Conservation (phyloP, 2,797 vertebrate genomes). For the Melanotaenia maccullochi region DNA sequence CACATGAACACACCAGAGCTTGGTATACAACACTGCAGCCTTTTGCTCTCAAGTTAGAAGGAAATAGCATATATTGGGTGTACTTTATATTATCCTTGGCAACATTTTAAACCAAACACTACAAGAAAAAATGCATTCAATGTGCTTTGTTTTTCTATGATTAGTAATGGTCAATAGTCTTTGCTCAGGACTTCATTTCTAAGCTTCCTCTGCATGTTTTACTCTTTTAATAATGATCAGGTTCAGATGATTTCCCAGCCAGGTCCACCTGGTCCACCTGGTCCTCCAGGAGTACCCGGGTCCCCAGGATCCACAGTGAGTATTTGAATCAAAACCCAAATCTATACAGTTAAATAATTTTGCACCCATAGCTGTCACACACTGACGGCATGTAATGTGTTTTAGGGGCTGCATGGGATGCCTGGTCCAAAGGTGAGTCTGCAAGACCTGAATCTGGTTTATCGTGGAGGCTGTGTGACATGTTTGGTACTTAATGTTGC, state of each 20-base stretch:
- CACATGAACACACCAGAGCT: neutral
- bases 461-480: neutral
- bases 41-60: neutral
- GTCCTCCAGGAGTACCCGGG: constrained; percentile 87
- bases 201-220: neutral
- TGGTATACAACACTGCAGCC: neutral
- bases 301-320: constrained; percentile 80
- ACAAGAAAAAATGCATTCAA: neutral
- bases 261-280: constrained; percentile 88
- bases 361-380: neutral
- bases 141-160: neutral
- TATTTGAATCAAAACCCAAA: neutral
- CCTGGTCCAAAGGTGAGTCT: constrained; percentile 82
- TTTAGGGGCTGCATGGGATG: constrained; percentile 82
- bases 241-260: constrained; percentile 91
- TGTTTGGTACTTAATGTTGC: constrained; percentile 28
- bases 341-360: neutral
- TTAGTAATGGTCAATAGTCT: neutral
- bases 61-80: neutral
- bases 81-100: neutral
- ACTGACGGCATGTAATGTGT: constrained; percentile 46
- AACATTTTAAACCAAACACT: neutral
- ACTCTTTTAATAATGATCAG: constrained; percentile 50
- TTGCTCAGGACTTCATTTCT: neutral
- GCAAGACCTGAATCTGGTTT: neutral